Conservation (phyloP, 2,888 invertebrate genomes). For the Sesamia inferens region DNA sequence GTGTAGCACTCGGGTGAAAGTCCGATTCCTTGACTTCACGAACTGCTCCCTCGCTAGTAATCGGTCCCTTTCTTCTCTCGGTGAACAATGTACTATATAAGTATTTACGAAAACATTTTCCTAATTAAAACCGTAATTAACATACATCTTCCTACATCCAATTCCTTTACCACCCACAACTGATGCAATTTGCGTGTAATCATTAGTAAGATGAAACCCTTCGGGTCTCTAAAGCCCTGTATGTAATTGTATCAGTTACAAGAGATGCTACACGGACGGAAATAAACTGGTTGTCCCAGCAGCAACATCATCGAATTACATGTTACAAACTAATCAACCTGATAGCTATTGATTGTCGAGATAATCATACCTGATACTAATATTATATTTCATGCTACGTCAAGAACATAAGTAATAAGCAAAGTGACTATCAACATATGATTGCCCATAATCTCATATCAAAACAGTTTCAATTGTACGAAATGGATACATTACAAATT, state of each 20-base stretch:
- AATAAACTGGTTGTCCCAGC: constrained; percentile 46
- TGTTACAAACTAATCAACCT: constrained; percentile 38
- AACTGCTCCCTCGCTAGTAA: too few relatives aligned
- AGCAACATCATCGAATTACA: constrained; percentile 37
- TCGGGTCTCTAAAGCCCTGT: constrained; percentile 37
- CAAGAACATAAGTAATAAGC: not conserved
- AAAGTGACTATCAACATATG: not conserved
- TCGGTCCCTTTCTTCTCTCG: too few relatives aligned
- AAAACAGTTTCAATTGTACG: too few relatives aligned
- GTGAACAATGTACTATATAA: too few relatives aligned
- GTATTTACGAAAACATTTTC: not conserved
- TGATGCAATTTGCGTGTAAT: constrained; percentile 39
- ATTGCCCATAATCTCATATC: not conserved
- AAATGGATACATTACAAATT: too few relatives aligned
- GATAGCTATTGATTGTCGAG: constrained; percentile 13
- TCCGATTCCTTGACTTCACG: too few relatives aligned
- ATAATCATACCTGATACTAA: constrained; percentile 5
- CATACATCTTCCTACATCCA: not conserved
- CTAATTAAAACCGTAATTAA: not conserved
- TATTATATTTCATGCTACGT: not conserved
- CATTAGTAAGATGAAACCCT: constrained; percentile 14
- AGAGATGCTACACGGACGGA: constrained; percentile 27
- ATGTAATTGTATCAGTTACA: constrained; percentile 57
- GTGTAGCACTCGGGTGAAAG: too few relatives aligned
- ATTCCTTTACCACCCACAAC: constrained; percentile 10